A percentile compares a stretch with the other conserved stretches of the same genome.
Evolutionary conservation across 1,140 invertebrate genomes (phyloP).

Genomic region (Rhyacophila brunnea): DNA sequence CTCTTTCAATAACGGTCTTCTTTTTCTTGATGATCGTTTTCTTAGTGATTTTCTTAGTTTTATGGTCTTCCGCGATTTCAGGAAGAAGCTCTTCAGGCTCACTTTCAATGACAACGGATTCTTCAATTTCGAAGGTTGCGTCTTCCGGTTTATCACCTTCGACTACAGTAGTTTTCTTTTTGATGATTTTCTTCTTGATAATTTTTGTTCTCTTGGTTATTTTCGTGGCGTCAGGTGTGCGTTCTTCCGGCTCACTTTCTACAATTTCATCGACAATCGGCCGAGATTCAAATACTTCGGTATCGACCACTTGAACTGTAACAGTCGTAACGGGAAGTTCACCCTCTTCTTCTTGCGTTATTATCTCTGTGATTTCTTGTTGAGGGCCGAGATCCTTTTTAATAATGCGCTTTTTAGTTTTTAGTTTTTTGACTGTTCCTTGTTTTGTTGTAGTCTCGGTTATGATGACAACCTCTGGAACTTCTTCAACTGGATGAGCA

Average conservation of each 20-base stretch:
- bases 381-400: background rate
- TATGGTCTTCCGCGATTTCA: too few species aligned
- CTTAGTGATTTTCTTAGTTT: constrained; percentile 22
- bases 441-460: background rate
- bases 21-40: constrained; percentile 42
- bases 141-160: too few species aligned
- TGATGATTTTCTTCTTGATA: too few species aligned
- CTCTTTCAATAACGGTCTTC: constrained; percentile 41
- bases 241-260: constrained; percentile 6
- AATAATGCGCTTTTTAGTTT: background rate
- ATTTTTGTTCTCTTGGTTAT: background rate
- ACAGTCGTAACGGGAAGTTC: background rate
- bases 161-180: too few species aligned
- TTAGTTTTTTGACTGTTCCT: background rate
- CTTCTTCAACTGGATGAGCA: constrained; percentile 40
- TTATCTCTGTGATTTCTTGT: constrained; percentile 8
- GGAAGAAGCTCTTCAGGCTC: too few species aligned
- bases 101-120: too few species aligned
- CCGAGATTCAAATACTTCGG: constrained; percentile 34
- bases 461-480: constrained; percentile 37
- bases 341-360: background rate
- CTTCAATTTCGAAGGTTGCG: too few species aligned
- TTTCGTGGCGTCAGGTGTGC: background rate
- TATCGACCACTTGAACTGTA: background rate
- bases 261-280: constrained; percentile 43